phyloP scores from a whole-genome alignment of 1,140 invertebrate species.

The Maconellicoccus hirsutus region DNA sequence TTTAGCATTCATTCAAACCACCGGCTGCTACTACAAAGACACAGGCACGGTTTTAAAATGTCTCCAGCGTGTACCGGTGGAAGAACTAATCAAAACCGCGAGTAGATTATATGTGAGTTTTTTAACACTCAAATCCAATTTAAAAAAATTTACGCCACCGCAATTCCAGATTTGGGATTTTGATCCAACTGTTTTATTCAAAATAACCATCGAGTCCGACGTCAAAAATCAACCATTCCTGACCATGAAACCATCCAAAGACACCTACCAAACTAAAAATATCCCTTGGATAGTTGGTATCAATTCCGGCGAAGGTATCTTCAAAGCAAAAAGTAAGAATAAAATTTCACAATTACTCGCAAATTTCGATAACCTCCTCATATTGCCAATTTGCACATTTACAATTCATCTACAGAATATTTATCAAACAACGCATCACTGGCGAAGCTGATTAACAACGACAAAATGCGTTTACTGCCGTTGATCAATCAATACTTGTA shows the following conservation, averaged over 20 bases:
- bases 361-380: no score
- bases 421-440: background rate
- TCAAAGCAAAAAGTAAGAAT: background rate
- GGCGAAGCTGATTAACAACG: background rate
- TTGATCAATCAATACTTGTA: background rate
- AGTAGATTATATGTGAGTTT: constrained; percentile 27
- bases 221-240: no score
- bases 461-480: background rate
- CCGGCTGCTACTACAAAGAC: background rate
- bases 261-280: no score
- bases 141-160: no score
- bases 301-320: background rate
- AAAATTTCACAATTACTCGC: no score
- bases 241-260: no score
- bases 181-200: background rate
- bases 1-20: background rate
- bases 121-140: background rate
- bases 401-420: background rate
- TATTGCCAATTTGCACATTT: background rate
- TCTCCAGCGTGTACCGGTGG: background rate
- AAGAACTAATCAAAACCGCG: background rate
- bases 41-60: background rate
- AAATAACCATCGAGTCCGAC: background rate
- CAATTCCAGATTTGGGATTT: background rate
- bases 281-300: no score